phyloP scores from a whole-genome alignment of 2,113 vertebrate species.

The Ictidomys tridecemlineatus region DNA sequence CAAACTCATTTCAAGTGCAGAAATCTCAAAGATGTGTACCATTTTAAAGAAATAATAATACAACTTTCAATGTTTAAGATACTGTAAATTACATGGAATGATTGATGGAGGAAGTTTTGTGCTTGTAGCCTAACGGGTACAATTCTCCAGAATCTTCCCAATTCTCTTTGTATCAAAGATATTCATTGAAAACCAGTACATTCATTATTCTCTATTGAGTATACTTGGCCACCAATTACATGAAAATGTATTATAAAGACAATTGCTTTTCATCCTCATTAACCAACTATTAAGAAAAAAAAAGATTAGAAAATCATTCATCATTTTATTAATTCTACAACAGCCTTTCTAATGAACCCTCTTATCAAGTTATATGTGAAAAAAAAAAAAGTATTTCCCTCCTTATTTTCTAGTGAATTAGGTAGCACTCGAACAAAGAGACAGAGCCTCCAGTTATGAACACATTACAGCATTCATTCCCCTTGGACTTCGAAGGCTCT shows the following conservation, averaged over 20 bases:
- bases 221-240: slow-evolving; percentile 63
- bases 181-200: slow-evolving; percentile 25
- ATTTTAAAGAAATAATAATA: slow-evolving; percentile 53
- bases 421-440: slow-evolving; percentile 57
- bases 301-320: slow-evolving; percentile 69
- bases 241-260: slow-evolving; percentile 76
- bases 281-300: slow-evolving; percentile 66
- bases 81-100: background rate
- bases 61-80: background rate
- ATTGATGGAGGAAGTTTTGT: background rate
- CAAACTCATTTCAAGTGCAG: background rate
- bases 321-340: slow-evolving; percentile 68
- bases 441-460: background rate
- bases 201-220: slow-evolving; percentile 65
- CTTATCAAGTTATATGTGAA: slow-evolving; percentile 55
- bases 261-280: slow-evolving; percentile 78
- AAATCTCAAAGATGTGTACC: background rate
- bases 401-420: slow-evolving; percentile 62
- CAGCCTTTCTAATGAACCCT: slow-evolving; percentile 60
- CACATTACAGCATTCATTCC: slow-evolving; percentile 36
- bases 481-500: background rate
- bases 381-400: slow-evolving; percentile 42
- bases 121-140: background rate
- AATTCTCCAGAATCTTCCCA: slow-evolving; percentile 30
- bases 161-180: slow-evolving; percentile 57